Base-by-base conservation (phyloP, 1,140 invertebrate species). In the Metaphire vulgaris region DNA sequence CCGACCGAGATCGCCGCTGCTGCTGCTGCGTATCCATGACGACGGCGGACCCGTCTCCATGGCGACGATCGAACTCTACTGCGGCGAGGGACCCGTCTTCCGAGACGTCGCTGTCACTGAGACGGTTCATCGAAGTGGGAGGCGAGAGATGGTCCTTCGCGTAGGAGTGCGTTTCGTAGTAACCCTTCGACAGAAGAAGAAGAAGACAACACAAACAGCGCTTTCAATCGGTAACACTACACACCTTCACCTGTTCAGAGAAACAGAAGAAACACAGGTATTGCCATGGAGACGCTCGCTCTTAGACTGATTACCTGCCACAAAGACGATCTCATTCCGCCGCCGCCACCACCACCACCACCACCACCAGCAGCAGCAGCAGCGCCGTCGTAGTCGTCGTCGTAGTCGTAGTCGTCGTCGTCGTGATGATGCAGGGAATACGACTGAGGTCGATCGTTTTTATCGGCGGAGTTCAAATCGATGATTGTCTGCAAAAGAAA, bases 401-500 rank as follows among this genome's bases (percentile, higher is more conserved):
- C n/a, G n/a, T n/a, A n/a, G n/a, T n/a, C n/a, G n/a, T n/a, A n/a
- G 31, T 73, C 26, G 31, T 32, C n/a, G 32, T 95, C 94, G 85
- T 96, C 94, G 87, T 96, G 94, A 69, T 92, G 90, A 81, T 91
- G 90, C 77, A 99, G 87, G 75, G 92, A 91, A 84, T 96, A 95
- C 94, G 95, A 97, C 82, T 94, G 93, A 6, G 93, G 90, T 87
- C 97, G 94, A 84, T 97, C 94, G 83, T 95, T 93, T 80, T 98
- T 88, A 30, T 92, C 89, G 80, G 92, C 91, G 76, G 89, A 89
- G 68, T 91, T 89, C 79, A 98, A 87, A 86, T 97, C 95, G n/a
- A 73, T 34, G 12, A 73, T 34, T 0, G 72, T 73, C 72, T 73
- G 56, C 41, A n/a, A n/a, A n/a, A n/a, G n/a, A n/a, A n/a, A n/a